These are phyloP conservation scores for Drosophila prosaltans DNA, from an alignment of 1,140 invertebrate genomes.

Conservation along the genomic window DNA sequence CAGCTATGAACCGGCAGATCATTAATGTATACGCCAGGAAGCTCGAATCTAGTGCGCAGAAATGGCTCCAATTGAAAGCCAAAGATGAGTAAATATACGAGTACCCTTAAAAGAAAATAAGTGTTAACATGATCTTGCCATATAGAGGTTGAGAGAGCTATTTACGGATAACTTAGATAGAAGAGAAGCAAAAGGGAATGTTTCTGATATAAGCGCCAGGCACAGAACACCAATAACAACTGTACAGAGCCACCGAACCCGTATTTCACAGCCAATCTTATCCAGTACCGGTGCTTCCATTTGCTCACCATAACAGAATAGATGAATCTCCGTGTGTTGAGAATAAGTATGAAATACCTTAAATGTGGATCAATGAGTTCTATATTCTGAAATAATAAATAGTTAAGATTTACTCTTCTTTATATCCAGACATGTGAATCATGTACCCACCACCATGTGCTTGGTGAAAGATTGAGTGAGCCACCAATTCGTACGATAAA, in stretches of 20 bases:
- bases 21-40: conserved; percentile 79
- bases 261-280: conserved; percentile 58
- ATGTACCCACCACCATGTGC: conserved; percentile 91
- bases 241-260: conserved; percentile 58
- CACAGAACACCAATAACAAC: conserved; percentile 86
- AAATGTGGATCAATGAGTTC: conserved; percentile 96
- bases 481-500: conserved; percentile 99
- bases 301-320: conserved; percentile 84
- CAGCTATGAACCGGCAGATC: conserved; percentile 88
- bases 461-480: conserved; percentile 94
- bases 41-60: conserved; percentile 85
- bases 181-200: conserved; percentile 68
- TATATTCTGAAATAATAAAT: conserved; percentile 92
- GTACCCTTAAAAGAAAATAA: conserved; percentile 76
- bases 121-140: neutral
- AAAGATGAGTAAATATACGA: conserved; percentile 94
- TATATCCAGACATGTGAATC: neutral
- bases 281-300: conserved; percentile 34
- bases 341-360: conserved; percentile 90
- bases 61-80: conserved; percentile 89
- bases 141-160: neutral
- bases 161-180: conserved; percentile 94
- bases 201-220: conserved; percentile 70
- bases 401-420: neutral
- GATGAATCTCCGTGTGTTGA: conserved; percentile 91